Evolutionary conservation across 2,888 invertebrate species (phyloP).

Genomic region (Aphodius sticticus): DNA sequence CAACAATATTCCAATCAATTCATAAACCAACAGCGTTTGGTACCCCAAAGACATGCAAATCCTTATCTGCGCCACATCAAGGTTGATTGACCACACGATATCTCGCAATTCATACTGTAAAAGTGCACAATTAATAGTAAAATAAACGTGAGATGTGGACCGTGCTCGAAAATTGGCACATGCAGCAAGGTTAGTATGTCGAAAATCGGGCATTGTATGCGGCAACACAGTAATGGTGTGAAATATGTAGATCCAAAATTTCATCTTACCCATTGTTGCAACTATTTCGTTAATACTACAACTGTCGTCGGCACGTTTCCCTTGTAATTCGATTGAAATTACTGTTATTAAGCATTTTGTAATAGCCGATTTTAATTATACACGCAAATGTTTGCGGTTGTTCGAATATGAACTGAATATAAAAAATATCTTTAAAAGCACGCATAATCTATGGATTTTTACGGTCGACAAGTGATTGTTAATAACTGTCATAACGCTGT

Average conservation of each 20-base stretch:
- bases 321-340: not conserved
- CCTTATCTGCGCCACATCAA: not conserved
- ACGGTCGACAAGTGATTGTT: too few species aligned
- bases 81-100: not conserved
- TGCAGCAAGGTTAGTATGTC: not conserved
- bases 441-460: too few species aligned
- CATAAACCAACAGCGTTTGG: not conserved
- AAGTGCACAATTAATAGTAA: conserved; percentile 4
- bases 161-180: not conserved
- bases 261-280: not conserved
- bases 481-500: too few species aligned
- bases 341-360: not conserved
- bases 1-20: not conserved
- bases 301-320: not conserved
- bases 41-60: not conserved
- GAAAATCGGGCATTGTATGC: not conserved
- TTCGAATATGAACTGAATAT: not conserved
- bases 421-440: not conserved
- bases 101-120: not conserved
- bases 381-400: not conserved
- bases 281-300: not conserved
- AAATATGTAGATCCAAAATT: conserved; percentile 4
- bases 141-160: not conserved
- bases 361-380: not conserved
- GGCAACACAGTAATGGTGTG: not conserved